Base-by-base conservation (phyloP, 2,888 invertebrate genomes). In the Oscheius myriophilus region DNA sequence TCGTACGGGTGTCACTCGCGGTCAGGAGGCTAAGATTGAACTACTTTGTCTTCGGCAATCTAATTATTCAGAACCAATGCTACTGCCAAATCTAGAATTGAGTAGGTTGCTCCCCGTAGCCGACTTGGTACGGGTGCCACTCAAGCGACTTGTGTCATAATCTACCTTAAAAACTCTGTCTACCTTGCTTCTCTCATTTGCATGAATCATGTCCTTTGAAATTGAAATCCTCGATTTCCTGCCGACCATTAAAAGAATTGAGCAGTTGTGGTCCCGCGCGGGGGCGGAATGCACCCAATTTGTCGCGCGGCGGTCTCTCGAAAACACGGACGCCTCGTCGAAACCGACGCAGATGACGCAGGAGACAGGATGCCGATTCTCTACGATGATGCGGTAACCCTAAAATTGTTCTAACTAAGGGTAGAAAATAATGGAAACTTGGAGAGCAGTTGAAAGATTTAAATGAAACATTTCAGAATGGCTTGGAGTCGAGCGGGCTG, bases 231-330 rank as follows among this genome's bases (percentile, higher is more conserved):
- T n/a, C 46, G 11, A n/a, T 59, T 45, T 59, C 26, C 49, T 49
- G 16, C 49, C 39, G 46, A 12, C 12, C 25, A 42, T 18, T 25
- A 46, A n/a, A 33, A 61, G 33, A 18, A 49, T 26, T 49, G 26
- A 39, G 16, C 43, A 14, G 16, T 21, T 16, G n/a, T 54, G 26
- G 23, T 54, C 18, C 18, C 11, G 61, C n/a, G 61, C 46, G 61
- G 61, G 61, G 61, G 61, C 46, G 49, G 61, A 61, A 61, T 61
- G 61, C 61, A 61, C 61, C 61, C 61, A 61, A 61, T 61, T 61
- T 61, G 61, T 49, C 46, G 61, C 49, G 61, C 61, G 61, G 46
- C 49, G 26, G 61, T 61, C 61, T 61, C 61, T 43, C 61, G 61
- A 61, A 61, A 61, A 61, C 61, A 61, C 46, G 59, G 59, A 18